These are phyloP conservation scores for Amphilophus citrinellus DNA, from an alignment of 2,113 vertebrate genomes.

Conservation along the genomic window DNA sequence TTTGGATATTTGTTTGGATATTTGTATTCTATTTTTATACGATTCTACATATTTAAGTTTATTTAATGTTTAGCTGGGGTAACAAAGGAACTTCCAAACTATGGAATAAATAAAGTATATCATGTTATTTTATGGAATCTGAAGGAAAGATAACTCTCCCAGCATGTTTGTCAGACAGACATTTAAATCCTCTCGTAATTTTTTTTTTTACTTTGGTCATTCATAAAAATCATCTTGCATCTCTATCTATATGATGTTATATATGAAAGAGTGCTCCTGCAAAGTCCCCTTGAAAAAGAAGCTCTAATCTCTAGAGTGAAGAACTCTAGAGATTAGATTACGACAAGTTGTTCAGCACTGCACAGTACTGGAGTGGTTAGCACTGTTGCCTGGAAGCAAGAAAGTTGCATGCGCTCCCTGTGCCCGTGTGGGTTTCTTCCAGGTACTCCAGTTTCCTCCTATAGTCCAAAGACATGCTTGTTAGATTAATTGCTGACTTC, in stretches of 20 bases:
- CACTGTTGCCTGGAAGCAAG: not conserved
- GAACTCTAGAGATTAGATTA: not conserved
- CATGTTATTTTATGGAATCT: not conserved
- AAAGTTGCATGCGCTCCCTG: not conserved
- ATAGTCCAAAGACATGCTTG: conserved; percentile 1
- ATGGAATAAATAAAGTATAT: not conserved
- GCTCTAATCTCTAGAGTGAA: not conserved
- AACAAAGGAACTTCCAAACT: no score
- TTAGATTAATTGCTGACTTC: not conserved
- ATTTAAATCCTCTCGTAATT: not conserved
- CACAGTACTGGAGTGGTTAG: not conserved
- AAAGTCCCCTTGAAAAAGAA: accelerated
- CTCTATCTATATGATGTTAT: not conserved
- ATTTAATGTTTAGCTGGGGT: not conserved
- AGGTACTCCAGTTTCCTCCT: not conserved
- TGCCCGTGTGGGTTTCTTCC: not conserved
- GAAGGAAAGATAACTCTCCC: not conserved
- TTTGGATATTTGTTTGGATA: not conserved
- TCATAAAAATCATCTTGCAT: not conserved
- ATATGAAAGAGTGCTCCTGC: not conserved
- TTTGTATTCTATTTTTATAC: not conserved
- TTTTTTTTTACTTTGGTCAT: not conserved
- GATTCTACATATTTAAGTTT: no score
- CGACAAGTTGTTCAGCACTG: not conserved
- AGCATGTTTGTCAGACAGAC: not conserved